Evolutionary conservation across 2,888 invertebrate genomes (phyloP).

Genomic region (Thereva unica): DNA sequence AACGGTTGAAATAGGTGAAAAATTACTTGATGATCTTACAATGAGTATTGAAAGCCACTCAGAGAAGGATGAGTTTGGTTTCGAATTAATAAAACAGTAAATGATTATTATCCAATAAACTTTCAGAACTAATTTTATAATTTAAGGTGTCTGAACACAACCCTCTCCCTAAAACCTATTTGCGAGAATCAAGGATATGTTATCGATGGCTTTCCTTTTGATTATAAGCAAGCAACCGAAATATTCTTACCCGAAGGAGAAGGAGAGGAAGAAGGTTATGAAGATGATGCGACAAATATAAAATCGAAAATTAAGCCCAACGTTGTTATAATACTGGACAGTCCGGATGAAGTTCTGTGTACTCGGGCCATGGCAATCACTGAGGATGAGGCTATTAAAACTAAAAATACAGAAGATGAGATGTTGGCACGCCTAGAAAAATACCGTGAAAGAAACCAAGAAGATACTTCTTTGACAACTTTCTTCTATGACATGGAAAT

Average conservation of each 20-base stretch:
- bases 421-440: constrained; percentile 41
- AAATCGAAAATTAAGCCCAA: constrained; percentile 37
- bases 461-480: constrained; percentile 40
- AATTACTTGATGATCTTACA: not conserved
- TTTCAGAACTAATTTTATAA: not conserved
- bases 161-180: constrained; percentile 39
- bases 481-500: constrained; percentile 44
- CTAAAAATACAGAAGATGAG: constrained; percentile 41
- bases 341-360: constrained; percentile 40
- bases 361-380: constrained; percentile 42
- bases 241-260: constrained; percentile 35
- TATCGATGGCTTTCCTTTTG: constrained; percentile 44
- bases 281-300: not conserved
- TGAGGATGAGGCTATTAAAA: constrained; percentile 21
- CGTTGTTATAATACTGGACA: constrained; percentile 41
- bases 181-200: constrained; percentile 45
- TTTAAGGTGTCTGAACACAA: constrained; percentile 40
- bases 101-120: not conserved
- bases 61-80: constrained; percentile 3
- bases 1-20: constrained; percentile 9
- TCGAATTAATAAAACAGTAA: constrained; percentile 14
- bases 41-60: constrained; percentile 4
- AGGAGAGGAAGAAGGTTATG: constrained; percentile 4
- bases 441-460: constrained; percentile 42
- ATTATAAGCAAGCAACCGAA: constrained; percentile 39